These are phyloP conservation scores for Indri indri DNA, from an alignment of 2,113 vertebrate genomes.

Conservation along the genomic window DNA sequence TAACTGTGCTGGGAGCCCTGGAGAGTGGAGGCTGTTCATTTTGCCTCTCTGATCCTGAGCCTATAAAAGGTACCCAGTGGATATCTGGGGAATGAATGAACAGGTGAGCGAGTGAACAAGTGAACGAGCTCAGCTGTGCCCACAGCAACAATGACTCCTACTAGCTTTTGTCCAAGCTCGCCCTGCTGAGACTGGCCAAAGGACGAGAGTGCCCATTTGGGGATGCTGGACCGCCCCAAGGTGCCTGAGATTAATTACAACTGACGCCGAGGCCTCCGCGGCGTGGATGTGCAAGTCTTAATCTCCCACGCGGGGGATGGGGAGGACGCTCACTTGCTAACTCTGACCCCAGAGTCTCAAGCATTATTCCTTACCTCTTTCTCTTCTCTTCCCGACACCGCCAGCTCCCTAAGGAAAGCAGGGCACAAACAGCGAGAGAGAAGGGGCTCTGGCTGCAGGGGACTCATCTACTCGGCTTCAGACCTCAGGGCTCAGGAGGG, in stretches of 20 bases:
- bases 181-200: background rate
- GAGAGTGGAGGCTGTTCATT: background rate
- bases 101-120: background rate
- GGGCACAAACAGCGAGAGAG: background rate
- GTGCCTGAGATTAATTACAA: background rate
- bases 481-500: background rate
- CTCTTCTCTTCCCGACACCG: background rate
- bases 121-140: background rate
- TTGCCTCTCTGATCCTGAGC: background rate
- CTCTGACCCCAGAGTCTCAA: background rate
- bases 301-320: background rate
- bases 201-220: slow-evolving; percentile 25
- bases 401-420: background rate
- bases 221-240: background rate
- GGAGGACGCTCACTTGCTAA: background rate
- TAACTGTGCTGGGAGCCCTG: background rate
- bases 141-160: background rate
- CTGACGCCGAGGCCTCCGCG: background rate
- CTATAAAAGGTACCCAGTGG: background rate
- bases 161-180: background rate
- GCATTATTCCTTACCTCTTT: background rate
- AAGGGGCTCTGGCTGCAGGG: background rate
- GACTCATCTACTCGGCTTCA: background rate
- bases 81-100: background rate
- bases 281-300: background rate